Conservation (phyloP, 2,888 invertebrate species). For the Cynaeus angustus region DNA sequence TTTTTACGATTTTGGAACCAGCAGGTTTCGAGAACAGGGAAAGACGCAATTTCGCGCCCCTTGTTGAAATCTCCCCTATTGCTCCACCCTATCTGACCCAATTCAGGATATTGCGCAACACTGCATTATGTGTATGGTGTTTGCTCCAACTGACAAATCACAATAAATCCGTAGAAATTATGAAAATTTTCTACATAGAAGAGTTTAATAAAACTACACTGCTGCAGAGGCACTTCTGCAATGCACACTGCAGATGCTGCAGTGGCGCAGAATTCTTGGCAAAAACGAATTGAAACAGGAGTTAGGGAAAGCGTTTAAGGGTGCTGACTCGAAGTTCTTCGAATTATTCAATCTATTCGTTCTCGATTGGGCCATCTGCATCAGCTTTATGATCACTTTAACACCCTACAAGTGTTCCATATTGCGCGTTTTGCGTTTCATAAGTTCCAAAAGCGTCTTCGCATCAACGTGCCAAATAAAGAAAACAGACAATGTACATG, state of each 20-base stretch:
- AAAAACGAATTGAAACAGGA: slow-evolving; percentile 22
- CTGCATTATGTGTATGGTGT: slow-evolving; percentile 25
- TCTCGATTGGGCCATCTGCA: slow-evolving; percentile 60
- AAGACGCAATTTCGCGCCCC: slow-evolving; percentile 48
- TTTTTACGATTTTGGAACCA: slow-evolving; percentile 26
- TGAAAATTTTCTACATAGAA: slow-evolving; percentile 13
- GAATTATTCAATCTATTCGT: slow-evolving; percentile 53
- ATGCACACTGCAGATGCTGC: slow-evolving; percentile 52
- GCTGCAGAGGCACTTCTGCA: slow-evolving; percentile 38
- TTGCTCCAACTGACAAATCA: slow-evolving; percentile 18
- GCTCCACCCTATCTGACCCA: slow-evolving; percentile 53
- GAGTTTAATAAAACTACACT: slow-evolving; percentile 19
- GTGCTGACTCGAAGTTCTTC: slow-evolving; percentile 44
- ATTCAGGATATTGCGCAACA: slow-evolving; percentile 52
- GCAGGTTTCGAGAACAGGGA: slow-evolving; percentile 37
- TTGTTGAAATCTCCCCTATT: slow-evolving; percentile 40
- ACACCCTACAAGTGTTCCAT: slow-evolving; percentile 64
- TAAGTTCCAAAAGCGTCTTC: slow-evolving; percentile 51
- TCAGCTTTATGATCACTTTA: slow-evolving; percentile 64
- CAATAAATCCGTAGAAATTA: slow-evolving; percentile 19
- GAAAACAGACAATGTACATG: slow-evolving; percentile 54
- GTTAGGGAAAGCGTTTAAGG: slow-evolving; percentile 40
- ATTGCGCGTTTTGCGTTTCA: slow-evolving; percentile 58
- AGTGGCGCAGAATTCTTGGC: slow-evolving; percentile 32
- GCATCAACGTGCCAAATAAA: slow-evolving; percentile 47